Evolutionary conservation across 1,140 invertebrate genomes (phyloP).

Genomic region (Mamestra configurata): DNA sequence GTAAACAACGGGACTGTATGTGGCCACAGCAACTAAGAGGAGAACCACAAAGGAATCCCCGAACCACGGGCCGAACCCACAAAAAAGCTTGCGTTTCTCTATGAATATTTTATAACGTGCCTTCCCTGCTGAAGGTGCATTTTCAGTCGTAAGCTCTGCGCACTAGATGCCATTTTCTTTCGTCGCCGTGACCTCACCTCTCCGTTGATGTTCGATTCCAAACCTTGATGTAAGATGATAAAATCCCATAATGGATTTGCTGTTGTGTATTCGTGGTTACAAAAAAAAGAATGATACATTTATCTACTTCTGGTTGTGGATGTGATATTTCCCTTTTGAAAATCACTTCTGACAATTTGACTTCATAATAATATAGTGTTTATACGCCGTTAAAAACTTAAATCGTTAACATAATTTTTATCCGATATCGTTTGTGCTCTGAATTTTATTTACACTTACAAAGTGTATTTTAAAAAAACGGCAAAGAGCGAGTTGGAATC

Average conservation of each 20-base stretch:
- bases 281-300: constrained; percentile 69
- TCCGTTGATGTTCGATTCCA: constrained; percentile 72
- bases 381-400: not conserved
- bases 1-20: constrained; percentile 60
- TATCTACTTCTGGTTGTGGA: constrained; percentile 63
- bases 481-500: too few species aligned
- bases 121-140: constrained; percentile 54
- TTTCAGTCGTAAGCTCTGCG: constrained; percentile 67
- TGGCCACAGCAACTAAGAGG: constrained; percentile 61
- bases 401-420: not conserved
- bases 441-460: not conserved
- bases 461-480: not conserved
- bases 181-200: constrained; percentile 4
- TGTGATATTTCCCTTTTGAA: constrained; percentile 53
- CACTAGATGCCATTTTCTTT: constrained; percentile 69
- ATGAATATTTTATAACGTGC: constrained; percentile 78
- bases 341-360: not conserved
- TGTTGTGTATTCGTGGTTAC: constrained; percentile 69
- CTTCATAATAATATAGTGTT: not conserved
- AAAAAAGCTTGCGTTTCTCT: constrained; percentile 78
- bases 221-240: constrained; percentile 83
- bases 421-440: not conserved
- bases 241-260: constrained; percentile 83
- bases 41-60: constrained; percentile 79
- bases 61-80: constrained; percentile 45